These are phyloP conservation scores for Thalassaphorura encarpata DNA, from an alignment of 1,140 invertebrate species.

Conservation along the genomic window DNA sequence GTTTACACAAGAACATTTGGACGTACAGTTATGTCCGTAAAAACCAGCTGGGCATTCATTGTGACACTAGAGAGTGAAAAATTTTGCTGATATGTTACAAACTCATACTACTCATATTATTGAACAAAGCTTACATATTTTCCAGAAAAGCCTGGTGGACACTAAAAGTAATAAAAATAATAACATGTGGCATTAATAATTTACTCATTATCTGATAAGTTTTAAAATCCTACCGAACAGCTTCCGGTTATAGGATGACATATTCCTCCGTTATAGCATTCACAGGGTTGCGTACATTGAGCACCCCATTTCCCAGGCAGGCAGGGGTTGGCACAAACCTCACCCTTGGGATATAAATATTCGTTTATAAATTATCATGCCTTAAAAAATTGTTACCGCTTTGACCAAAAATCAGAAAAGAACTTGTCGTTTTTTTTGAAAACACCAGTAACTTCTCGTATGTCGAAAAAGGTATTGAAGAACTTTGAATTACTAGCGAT, in stretches of 20 bases:
- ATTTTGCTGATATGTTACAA: neutral
- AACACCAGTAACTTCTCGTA: no score
- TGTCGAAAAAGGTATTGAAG: no score
- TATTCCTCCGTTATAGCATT: slow-evolving; percentile 70
- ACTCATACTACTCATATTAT: neutral
- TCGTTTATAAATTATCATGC: neutral
- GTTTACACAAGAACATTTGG: slow-evolving; percentile 65
- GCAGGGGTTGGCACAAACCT: slow-evolving; percentile 64
- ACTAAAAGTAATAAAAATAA: no score
- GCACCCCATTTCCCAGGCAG: slow-evolving; percentile 62
- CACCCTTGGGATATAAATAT: slow-evolving; percentile 41
- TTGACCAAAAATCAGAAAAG: no score
- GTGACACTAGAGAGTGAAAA: slow-evolving; percentile 49
- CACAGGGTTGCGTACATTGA: slow-evolving; percentile 62
- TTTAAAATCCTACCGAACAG: no score
- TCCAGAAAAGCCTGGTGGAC: slow-evolving; percentile 26
- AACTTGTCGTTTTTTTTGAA: no score
- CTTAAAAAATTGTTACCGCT: neutral
- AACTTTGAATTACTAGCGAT: no score
- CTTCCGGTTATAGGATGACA: slow-evolving; percentile 29
- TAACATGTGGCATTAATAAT: no score
- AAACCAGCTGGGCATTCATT: slow-evolving; percentile 61
- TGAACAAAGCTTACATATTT: slow-evolving; percentile 20
- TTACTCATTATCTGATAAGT: no score
- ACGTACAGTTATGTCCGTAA: slow-evolving; percentile 64